These are phyloP conservation scores for Nematostella vectensis DNA, from an alignment of 92 coral and sea anemone genomes.

Conservation along the genomic window DNA sequence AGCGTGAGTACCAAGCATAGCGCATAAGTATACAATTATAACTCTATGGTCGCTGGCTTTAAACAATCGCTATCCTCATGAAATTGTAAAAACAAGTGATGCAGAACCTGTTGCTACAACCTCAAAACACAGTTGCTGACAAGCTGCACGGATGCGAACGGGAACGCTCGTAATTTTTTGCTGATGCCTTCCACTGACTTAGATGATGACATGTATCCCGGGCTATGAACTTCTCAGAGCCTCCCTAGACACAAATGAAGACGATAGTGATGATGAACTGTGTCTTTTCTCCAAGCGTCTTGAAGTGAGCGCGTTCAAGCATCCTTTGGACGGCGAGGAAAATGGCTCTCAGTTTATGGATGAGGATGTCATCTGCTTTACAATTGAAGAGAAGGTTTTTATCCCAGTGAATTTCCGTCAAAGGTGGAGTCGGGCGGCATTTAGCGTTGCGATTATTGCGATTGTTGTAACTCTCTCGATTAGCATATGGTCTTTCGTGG, in stretches of 20 bases:
- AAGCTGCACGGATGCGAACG: too few relatives aligned
- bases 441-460: constrained; percentile 34
- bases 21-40: too few relatives aligned
- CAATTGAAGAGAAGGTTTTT: not conserved
- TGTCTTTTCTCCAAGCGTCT: not conserved
- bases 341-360: not conserved
- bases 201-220: not conserved
- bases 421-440: constrained; percentile 59
- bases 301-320: not conserved
- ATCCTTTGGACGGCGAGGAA: not conserved
- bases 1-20: too few relatives aligned
- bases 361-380: constrained; percentile 2
- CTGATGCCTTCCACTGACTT: too few relatives aligned
- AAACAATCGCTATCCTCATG: too few relatives aligned
- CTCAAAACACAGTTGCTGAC: too few relatives aligned
- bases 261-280: not conserved
- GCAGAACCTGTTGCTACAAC: too few relatives aligned
- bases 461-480: constrained; percentile 27
- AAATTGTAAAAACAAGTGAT: too few relatives aligned
- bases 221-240: not conserved
- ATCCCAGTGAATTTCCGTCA: constrained; percentile 28
- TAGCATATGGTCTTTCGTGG: constrained; percentile 57
- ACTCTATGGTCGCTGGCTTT: too few relatives aligned
- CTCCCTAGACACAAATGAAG: not conserved
- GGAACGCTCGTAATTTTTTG: too few relatives aligned